phyloP scores from a whole-genome alignment of 2,113 vertebrate species.

The Pteropus alecto region DNA sequence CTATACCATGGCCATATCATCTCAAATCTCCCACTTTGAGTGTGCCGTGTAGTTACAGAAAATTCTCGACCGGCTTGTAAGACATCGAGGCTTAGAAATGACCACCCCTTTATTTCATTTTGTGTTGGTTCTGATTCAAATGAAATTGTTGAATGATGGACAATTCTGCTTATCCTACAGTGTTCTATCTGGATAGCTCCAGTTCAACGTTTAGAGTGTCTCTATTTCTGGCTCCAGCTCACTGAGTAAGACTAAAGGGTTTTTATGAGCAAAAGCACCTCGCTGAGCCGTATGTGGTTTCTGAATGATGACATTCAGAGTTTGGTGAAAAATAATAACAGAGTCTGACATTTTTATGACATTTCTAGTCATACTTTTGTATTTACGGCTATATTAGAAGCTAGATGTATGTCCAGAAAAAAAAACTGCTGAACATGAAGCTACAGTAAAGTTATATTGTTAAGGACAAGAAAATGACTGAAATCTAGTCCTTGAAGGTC shows the following conservation, averaged over 20 bases:
- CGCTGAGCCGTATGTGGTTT: neutral
- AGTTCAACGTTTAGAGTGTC: neutral
- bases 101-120: neutral
- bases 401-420: neutral
- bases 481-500: neutral
- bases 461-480: neutral
- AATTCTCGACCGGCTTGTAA: neutral
- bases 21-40: neutral
- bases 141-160: neutral
- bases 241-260: neutral
- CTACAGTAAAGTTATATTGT: neutral
- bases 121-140: neutral
- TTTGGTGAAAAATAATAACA: neutral
- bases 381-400: neutral
- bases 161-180: neutral
- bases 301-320: slow-evolving; percentile 39
- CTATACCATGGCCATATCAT: neutral
- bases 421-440: neutral
- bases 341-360: neutral
- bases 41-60: neutral
- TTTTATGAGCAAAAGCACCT: neutral
- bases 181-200: neutral
- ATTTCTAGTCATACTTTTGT: slow-evolving; percentile 25
- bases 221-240: neutral
- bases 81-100: neutral